These are phyloP conservation scores for Coptodon bakossiorum DNA, from an alignment of 2,113 vertebrate species.

Conservation along the genomic window DNA sequence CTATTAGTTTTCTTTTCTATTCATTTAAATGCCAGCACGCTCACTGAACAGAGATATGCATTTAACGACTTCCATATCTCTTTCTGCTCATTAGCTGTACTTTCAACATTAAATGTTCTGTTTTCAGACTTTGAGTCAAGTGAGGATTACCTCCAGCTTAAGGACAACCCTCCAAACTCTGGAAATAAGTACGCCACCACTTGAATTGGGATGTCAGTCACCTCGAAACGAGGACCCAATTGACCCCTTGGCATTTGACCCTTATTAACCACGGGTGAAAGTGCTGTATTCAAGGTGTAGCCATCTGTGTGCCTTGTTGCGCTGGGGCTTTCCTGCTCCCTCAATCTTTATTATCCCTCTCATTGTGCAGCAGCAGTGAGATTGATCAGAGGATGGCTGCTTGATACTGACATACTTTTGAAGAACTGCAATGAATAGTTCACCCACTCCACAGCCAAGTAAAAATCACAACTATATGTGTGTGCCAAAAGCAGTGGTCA, in stretches of 20 bases:
- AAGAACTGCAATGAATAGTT: background rate
- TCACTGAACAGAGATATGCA: background rate
- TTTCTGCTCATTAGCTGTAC: background rate
- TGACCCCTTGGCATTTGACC: slow-evolving; percentile 57
- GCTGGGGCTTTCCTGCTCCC: slow-evolving; percentile 23
- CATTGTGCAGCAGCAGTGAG: slow-evolving; percentile 30
- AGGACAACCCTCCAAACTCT: slow-evolving; percentile 17
- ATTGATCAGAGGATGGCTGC: slow-evolving; percentile 5
- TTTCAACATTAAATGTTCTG: background rate
- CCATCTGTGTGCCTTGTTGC: slow-evolving; percentile 66
- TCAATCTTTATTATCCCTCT: slow-evolving; percentile 27
- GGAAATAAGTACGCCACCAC: slow-evolving; percentile 13
- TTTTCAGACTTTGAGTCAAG: slow-evolving; percentile 21
- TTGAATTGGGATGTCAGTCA: slow-evolving; percentile 61
- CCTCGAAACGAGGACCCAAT: slow-evolving; percentile 45
- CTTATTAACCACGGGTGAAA: slow-evolving; percentile 54
- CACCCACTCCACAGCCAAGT: background rate
- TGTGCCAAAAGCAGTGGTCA: background rate
- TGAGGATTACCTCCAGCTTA: slow-evolving; percentile 35
- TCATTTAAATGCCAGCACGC: background rate
- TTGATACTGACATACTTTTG: background rate
- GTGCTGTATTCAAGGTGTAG: slow-evolving; percentile 60
- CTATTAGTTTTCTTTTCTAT: background rate
- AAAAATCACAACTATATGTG: background rate
- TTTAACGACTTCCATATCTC: background rate